Evolutionary conservation across 2,797 vertebrate genomes (phyloP).

Genomic region (Astyanax mexicanus): DNA sequence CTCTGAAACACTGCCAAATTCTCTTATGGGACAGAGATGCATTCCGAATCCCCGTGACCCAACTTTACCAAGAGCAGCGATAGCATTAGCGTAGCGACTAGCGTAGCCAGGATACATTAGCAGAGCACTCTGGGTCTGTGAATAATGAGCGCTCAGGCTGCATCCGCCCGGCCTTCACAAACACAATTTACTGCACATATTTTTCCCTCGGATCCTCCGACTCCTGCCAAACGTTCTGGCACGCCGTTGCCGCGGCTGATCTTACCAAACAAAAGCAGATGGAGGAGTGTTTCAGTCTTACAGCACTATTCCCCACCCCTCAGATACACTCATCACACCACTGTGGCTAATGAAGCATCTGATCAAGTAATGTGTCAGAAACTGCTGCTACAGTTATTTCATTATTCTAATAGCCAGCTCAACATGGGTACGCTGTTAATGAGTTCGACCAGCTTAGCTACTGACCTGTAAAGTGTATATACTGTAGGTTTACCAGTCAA

Average conservation of each 20-base stretch:
- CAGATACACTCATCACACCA: not conserved
- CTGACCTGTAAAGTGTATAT: no score
- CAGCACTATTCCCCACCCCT: not conserved
- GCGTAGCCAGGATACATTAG: not conserved
- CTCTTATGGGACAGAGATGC: not conserved
- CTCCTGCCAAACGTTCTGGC: conserved; percentile 3
- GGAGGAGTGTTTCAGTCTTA: conserved; percentile 7
- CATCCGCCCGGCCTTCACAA: not conserved
- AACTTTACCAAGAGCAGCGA: no score
- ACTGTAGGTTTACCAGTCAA: no score
- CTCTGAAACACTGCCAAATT: not conserved
- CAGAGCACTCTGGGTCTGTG: not conserved
- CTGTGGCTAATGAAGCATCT: no score
- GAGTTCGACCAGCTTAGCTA: no score
- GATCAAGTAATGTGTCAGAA: not conserved
- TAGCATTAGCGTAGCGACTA: not conserved
- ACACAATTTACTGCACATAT: not conserved
- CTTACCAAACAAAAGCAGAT: conserved; percentile 1
- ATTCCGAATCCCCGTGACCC: not conserved
- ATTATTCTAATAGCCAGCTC: not conserved
- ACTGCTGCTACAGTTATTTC: not conserved
- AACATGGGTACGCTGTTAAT: no score
- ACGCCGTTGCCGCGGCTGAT: not conserved
- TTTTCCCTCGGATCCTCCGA: not conserved
- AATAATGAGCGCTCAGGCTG: not conserved